Base-by-base conservation (phyloP, 2,113 vertebrate species). In the Erinaceus europaeus region DNA sequence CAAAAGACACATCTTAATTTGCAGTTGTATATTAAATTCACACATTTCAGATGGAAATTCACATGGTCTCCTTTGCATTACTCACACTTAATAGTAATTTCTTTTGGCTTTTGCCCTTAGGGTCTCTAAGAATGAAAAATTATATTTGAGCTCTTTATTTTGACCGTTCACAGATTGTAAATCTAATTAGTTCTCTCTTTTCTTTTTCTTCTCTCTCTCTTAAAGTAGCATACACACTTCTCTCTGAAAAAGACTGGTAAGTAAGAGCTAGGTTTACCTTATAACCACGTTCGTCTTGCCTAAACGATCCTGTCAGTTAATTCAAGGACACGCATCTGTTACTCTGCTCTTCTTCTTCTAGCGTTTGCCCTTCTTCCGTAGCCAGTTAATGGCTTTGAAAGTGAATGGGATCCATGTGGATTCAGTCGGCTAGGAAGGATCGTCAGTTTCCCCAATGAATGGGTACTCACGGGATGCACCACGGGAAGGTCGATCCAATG, bases 41-140 rank as follows among this genome's bases (percentile, higher is more conserved):
- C 94, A 93, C 86, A 3, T 92, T 93, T 87, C 84, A 71, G 74
- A 89, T 59, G 61, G 89, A 84, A 93, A 90, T 89, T 92, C 74
- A 0, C 75, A 85, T 83, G 44, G 69, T 80, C 88, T 84, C 42
- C 75, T 90, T 92, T 91, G 67, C 67, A 55, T 86, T 83, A 76
- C 74, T 91, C 88, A 73, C 40, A 84, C 77, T 93, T 95, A 84
- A 86, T 90, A 77, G 80, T 86, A 78, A 93, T 95, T 91, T 89
- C 89, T 88, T 88, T 90, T 72, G 91, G 73, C 69, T 62, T 38
- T 84, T 84, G 65, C 86, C 89, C 89, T 82, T 7, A 23, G 81
- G 84, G 65, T 82, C 4, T 57, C 14, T 55, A 79, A 36, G 25
- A 91, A 79, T 46, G 80, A 69, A 72, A 76, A 84, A 90, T 40